A percentile compares a stretch with the other conserved stretches of the same genome.
Conservation (phyloP, 2,888 invertebrate genomes). For the Idaea straminata region DNA sequence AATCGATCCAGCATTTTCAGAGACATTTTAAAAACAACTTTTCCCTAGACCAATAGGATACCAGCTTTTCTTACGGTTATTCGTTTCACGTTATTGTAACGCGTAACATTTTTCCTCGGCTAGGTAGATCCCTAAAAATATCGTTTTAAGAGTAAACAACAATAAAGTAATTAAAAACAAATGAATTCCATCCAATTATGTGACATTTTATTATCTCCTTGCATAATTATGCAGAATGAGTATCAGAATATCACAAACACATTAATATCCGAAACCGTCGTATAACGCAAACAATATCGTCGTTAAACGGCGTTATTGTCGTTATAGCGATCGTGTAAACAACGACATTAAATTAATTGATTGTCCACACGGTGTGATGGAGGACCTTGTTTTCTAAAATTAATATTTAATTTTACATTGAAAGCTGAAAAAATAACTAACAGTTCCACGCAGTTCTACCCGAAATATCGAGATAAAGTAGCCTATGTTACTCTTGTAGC, state of each 20-base stretch:
- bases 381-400: neutral
- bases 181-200: neutral
- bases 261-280: conserved; percentile 20
- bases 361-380: conserved; percentile 11
- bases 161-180: neutral
- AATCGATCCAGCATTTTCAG: too few relatives aligned
- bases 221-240: neutral
- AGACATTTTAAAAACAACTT: too few relatives aligned
- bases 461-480: too few relatives aligned
- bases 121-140: too few relatives aligned
- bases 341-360: conserved; percentile 39
- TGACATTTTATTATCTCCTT: neutral
- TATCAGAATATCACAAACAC: conserved; percentile 4
- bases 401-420: too few relatives aligned
- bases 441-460: too few relatives aligned
- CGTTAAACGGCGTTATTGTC: conserved; percentile 27
- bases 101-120: too few relatives aligned
- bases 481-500: too few relatives aligned
- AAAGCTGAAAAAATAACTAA: too few relatives aligned
- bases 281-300: conserved; percentile 27
- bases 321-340: conserved; percentile 24
- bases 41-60: too few relatives aligned
- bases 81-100: too few relatives aligned
- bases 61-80: too few relatives aligned
- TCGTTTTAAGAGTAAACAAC: neutral